Conservation (phyloP, 2,888 invertebrate species). For the Eupithecia vulgata region DNA sequence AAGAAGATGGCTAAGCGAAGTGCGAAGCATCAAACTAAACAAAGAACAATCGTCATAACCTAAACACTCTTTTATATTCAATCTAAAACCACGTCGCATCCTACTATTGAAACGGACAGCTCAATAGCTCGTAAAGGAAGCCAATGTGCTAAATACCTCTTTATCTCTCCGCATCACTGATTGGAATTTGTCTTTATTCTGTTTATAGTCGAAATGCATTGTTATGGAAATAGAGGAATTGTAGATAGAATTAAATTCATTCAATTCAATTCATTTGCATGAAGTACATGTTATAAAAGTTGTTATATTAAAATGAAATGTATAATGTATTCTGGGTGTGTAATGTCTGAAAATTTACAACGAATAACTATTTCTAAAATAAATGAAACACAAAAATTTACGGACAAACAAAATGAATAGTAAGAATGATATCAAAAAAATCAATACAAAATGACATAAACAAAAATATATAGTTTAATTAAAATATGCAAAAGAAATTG, state of each 20-base stretch:
- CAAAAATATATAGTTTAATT: too few species aligned
- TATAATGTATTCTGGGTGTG: too few species aligned
- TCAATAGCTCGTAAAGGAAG: slow-evolving; percentile 36
- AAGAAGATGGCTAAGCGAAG: neutral
- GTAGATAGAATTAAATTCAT: neutral
- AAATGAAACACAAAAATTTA: too few species aligned
- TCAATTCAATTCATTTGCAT: too few species aligned
- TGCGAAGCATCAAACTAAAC: neutral
- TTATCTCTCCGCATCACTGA: slow-evolving; percentile 30
- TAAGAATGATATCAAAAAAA: too few species aligned
- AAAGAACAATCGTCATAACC: neutral
- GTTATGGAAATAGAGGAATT: slow-evolving; percentile 16
- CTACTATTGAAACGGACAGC: slow-evolving; percentile 31
- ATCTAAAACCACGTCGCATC: slow-evolving; percentile 20
- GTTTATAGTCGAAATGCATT: slow-evolving; percentile 22
- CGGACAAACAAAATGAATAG: too few species aligned
- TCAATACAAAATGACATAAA: too few species aligned
- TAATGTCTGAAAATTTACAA: too few species aligned
- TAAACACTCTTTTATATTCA: slow-evolving; percentile 5
- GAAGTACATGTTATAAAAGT: too few species aligned
- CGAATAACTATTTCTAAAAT: too few species aligned
- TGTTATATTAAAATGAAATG: too few species aligned
- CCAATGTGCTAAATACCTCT: slow-evolving; percentile 29
- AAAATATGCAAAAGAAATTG: too few species aligned
- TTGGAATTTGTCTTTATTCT: slow-evolving; percentile 33